phyloP scores from a whole-genome alignment of 2,888 invertebrate species.

The Carterocephalus palaemon region DNA sequence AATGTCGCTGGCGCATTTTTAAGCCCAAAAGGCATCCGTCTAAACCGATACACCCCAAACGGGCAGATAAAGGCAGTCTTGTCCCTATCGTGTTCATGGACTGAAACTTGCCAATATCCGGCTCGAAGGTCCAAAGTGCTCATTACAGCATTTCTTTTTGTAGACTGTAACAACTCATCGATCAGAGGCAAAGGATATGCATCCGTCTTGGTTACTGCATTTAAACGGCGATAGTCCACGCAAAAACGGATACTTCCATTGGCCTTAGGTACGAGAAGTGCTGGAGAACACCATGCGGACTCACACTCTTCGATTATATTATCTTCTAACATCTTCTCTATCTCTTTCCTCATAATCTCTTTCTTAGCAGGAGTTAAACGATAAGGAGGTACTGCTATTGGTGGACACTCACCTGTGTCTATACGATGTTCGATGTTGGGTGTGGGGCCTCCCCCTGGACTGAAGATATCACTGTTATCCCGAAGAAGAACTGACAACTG shows the following conservation, averaged over 20 bases:
- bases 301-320: conserved; percentile 48
- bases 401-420: conserved; percentile 36
- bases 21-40: conserved; percentile 42
- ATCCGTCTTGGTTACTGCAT: conserved; percentile 31
- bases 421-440: no score
- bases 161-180: conserved; percentile 47
- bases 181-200: conserved; percentile 49
- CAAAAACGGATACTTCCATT: conserved; percentile 40
- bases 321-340: conserved; percentile 40
- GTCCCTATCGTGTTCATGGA: conserved; percentile 32
- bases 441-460: no score
- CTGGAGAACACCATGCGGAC: conserved; percentile 46
- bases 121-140: conserved; percentile 43
- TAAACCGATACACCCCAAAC: conserved; percentile 40
- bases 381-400: conserved; percentile 30
- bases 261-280: conserved; percentile 44
- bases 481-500: no score
- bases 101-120: conserved; percentile 47
- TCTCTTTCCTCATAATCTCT: conserved; percentile 29
- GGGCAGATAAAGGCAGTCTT: conserved; percentile 42
- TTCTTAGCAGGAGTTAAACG: conserved; percentile 28
- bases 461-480: no score
- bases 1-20: conserved; percentile 43
- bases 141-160: conserved; percentile 38
- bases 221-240: conserved; percentile 41